These are phyloP conservation scores for Archilochus colubris DNA, from an alignment of 2,113 vertebrate genomes.

Conservation along the genomic window DNA sequence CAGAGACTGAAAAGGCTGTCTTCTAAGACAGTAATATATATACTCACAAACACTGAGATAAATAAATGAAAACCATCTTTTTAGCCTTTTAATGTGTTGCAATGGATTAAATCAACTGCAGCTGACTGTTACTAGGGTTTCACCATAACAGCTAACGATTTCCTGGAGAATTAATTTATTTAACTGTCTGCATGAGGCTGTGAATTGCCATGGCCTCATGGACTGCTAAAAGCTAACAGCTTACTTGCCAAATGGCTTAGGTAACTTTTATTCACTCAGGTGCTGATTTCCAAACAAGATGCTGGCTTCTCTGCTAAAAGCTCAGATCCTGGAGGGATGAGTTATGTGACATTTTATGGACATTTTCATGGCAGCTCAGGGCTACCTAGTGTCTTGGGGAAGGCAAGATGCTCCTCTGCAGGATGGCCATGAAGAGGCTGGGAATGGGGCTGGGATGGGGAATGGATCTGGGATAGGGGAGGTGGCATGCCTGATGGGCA, in stretches of 20 bases:
- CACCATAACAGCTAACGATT: background rate
- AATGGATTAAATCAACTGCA: conserved; percentile 16
- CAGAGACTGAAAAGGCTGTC: no score
- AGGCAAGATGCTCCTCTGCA: background rate
- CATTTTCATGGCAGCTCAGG: background rate
- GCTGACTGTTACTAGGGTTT: conserved; percentile 11
- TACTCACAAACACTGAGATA: background rate
- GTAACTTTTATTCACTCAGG: fast-evolving
- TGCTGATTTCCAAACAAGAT: background rate
- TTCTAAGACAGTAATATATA: background rate
- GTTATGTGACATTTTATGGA: background rate
- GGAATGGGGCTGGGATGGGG: background rate
- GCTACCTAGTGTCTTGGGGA: background rate
- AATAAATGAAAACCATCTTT: conserved; percentile 41
- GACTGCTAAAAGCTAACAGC: background rate
- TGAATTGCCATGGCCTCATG: background rate
- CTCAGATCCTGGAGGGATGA: background rate
- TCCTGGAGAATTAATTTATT: conserved; percentile 26
- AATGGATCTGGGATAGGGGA: background rate
- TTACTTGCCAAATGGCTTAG: background rate
- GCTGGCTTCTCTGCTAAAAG: background rate
- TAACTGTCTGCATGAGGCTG: background rate
- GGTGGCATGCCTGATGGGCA: background rate
- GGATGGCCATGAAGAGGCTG: background rate
- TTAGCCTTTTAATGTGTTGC: background rate